Conservation (phyloP, 2,113 vertebrate species). For the Phocoena phocoena region DNA sequence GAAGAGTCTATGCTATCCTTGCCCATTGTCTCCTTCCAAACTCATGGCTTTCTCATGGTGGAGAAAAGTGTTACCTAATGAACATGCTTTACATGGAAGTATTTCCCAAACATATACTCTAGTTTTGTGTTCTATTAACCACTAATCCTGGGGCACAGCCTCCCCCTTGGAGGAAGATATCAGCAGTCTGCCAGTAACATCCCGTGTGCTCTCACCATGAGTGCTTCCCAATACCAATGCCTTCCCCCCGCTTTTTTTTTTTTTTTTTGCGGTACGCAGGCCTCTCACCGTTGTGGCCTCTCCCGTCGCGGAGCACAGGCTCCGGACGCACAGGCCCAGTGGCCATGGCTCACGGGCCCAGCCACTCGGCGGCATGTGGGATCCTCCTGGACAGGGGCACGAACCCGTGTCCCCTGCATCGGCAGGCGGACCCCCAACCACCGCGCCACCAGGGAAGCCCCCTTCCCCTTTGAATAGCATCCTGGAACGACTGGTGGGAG, state of each 20-base stretch:
- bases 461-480: not conserved
- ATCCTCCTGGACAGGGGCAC: fast-evolving
- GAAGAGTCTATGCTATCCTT: not conserved
- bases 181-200: not conserved
- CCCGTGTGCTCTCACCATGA: no score
- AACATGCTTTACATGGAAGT: not conserved
- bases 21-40: not conserved
- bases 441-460: no score
- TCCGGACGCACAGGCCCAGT: no score
- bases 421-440: no score
- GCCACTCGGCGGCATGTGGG: no score
- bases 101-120: not conserved
- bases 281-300: no score
- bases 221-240: not conserved
- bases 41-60: not conserved
- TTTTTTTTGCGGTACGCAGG: no score
- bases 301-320: no score
- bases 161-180: not conserved
- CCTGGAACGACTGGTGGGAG: not conserved
- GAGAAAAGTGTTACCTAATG: not conserved
- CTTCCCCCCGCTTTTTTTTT: not conserved
- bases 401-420: no score
- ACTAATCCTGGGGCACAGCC: not conserved
- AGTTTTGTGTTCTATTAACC: not conserved
- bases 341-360: no score